These are phyloP conservation scores for Hemaris fuciformis DNA, from an alignment of 2,888 invertebrate species.

Conservation along the genomic window DNA sequence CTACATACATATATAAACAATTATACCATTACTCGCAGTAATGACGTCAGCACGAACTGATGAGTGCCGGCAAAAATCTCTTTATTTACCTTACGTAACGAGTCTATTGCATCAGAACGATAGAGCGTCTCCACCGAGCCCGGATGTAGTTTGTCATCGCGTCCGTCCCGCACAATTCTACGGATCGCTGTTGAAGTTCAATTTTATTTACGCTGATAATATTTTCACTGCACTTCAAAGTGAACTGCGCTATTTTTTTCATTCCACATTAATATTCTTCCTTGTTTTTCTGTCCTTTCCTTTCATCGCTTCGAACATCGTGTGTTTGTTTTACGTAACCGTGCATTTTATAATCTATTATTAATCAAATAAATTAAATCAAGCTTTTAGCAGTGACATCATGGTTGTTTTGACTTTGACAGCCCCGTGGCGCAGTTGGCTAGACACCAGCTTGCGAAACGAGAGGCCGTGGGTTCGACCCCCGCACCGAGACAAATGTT, in stretches of 20 bases:
- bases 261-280: neutral
- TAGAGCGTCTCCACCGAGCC: neutral
- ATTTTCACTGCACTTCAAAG: slow-evolving; percentile 3
- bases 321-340: neutral
- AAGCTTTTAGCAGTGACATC: no score
- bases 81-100: neutral
- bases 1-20: no score
- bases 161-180: no score
- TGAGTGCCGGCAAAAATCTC: slow-evolving; percentile 4
- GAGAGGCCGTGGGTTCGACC: no score
- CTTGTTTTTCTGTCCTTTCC: neutral
- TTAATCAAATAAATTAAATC: no score
- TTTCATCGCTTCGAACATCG: neutral
- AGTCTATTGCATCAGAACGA: neutral
- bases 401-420: no score
- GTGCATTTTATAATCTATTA: no score
- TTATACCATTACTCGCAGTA: no score
- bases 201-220: slow-evolving; percentile 10
- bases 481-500: no score
- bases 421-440: no score
- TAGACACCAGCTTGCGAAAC: no score
- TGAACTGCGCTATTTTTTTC: neutral
- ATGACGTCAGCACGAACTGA: neutral
- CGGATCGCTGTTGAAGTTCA: neutral
- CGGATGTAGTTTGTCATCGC: slow-evolving; percentile 3